Percentiles rank a stretch among this genome's conserved stretches.
Evolutionary conservation across 2,113 vertebrate species (phyloP).

Genomic region (Galemys pyrenaicus): DNA sequence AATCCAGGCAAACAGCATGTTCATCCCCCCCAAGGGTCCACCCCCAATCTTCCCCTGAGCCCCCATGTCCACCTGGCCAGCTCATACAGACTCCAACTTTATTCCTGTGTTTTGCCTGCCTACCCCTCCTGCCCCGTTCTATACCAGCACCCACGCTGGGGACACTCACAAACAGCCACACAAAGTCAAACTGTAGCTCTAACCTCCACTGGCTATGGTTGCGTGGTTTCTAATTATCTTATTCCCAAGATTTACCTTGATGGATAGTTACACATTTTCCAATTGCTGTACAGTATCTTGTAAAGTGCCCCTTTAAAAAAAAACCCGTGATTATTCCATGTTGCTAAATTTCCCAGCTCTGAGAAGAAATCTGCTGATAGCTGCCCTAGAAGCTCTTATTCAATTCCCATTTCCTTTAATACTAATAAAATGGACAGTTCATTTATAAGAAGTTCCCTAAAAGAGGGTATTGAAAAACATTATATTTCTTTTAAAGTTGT

Average conservation of each 20-base stretch:
- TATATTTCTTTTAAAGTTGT: conserved; percentile 81
- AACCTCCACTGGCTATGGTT: conserved; percentile 84
- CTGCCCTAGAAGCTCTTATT: conserved; percentile 61
- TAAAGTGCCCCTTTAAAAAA: conserved; percentile 83
- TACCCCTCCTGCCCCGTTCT: background rate
- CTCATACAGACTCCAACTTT: background rate
- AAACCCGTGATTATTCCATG: conserved; percentile 75
- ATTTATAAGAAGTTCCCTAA: conserved; percentile 78
- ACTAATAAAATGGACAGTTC: conserved; percentile 80
- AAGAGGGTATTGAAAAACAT: conserved; percentile 76
- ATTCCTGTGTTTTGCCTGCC: background rate
- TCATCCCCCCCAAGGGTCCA: background rate
- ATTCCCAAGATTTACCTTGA: conserved; percentile 84
- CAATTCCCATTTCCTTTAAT: conserved; percentile 76
- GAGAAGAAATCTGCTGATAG: conserved; percentile 78
- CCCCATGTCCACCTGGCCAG: background rate
- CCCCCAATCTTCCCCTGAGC: background rate
- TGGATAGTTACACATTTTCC: conserved; percentile 83
- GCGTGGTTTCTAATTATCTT: conserved; percentile 89
- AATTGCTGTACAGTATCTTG: conserved; percentile 76
- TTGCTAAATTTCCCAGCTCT: conserved; percentile 82
- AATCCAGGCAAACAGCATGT: background rate
- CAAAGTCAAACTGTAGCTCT: conserved; percentile 84
- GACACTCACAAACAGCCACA: conserved; percentile 78
- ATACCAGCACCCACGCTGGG: conserved; percentile 60